These are phyloP conservation scores for Taenaris catops DNA, from an alignment of 2,888 invertebrate genomes.

Conservation along the genomic window DNA sequence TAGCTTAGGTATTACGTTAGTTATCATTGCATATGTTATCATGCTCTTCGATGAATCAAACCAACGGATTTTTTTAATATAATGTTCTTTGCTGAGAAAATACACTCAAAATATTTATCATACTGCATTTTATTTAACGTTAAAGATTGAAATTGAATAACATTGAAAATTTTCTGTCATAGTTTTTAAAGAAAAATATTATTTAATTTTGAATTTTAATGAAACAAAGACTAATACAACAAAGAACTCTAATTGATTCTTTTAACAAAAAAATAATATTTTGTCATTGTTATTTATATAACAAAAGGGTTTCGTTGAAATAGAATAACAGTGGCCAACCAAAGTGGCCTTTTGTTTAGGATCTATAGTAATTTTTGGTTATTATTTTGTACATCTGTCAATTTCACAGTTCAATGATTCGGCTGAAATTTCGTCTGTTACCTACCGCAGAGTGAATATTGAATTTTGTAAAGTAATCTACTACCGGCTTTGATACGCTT, in stretches of 20 bases:
- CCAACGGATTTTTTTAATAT: no score
- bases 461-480: constrained; percentile 1
- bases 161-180: neutral
- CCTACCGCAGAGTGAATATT: constrained; percentile 10
- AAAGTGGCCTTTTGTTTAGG: constrained; percentile 5
- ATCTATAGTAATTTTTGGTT: constrained; percentile 3
- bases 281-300: constrained; percentile 7
- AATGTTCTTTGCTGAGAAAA: no score
- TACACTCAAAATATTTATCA: no score
- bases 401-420: constrained; percentile 12
- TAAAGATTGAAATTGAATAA: no score
- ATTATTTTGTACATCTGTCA: constrained; percentile 13
- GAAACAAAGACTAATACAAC: constrained; percentile 1
- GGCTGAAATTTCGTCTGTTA: constrained; percentile 3
- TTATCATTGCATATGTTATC: no score
- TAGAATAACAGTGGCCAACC: constrained; percentile 9
- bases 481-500: no score
- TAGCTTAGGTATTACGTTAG: no score
- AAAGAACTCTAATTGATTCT: constrained; percentile 2
- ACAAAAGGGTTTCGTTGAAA: constrained; percentile 7
- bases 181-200: neutral
- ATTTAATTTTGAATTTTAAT: neutral
- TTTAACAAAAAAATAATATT: constrained; percentile 5
- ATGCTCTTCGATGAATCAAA: no score
- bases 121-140: no score